phyloP scores from a whole-genome alignment of 2,888 invertebrate genomes.

The Belgica antarctica region DNA sequence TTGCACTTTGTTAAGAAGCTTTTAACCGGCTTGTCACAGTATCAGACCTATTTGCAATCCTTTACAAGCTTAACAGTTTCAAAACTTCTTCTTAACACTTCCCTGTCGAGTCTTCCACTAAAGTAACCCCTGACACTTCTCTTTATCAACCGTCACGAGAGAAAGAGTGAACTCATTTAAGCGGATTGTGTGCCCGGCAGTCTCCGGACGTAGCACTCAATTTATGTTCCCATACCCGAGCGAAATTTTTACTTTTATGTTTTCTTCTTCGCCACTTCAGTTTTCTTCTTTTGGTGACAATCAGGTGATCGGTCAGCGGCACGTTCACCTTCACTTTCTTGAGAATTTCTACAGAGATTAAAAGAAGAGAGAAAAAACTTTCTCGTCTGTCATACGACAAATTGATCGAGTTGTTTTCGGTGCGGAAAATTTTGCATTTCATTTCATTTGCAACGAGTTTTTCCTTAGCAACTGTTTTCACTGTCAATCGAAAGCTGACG shows the following conservation, averaged over 20 bases:
- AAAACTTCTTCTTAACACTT: no score
- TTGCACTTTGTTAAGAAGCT: no score
- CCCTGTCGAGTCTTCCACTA: no score
- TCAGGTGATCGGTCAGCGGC: background rate
- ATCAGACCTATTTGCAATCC: no score
- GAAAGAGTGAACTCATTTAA: slow-evolving; percentile 5
- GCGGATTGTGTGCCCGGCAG: no score
- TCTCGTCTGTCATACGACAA: slow-evolving; percentile 27
- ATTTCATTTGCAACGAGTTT: slow-evolving; percentile 27
- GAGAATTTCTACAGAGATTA: background rate
- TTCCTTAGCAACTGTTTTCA: background rate
- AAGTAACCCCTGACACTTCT: no score
- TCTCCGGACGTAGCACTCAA: background rate
- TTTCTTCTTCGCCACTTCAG: background rate
- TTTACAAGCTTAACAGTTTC: no score
- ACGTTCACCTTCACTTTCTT: slow-evolving; percentile 7
- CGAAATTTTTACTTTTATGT: background rate
- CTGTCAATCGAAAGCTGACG: slow-evolving; percentile 17
- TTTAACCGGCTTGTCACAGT: no score
- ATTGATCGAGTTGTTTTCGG: slow-evolving; percentile 16
- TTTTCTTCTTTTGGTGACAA: background rate
- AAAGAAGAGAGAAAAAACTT: slow-evolving; percentile 8
- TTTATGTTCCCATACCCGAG: slow-evolving; percentile 18
- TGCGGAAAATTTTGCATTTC: slow-evolving; percentile 23
- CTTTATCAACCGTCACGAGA: background rate